These are phyloP conservation scores for Tortrix viridana DNA, from an alignment of 2,888 invertebrate species.

Conservation along the genomic window DNA sequence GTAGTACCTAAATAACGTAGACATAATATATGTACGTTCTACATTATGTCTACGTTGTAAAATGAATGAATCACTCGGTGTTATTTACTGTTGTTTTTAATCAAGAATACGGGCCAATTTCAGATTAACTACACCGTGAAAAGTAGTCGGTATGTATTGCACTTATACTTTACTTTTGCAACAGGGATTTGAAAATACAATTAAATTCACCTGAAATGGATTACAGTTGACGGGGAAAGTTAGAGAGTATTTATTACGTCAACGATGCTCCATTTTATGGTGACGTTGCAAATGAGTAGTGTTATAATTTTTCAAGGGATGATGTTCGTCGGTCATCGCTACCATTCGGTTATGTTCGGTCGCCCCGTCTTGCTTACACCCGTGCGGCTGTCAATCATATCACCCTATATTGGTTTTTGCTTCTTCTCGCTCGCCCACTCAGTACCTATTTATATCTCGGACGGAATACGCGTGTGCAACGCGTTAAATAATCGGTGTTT, in stretches of 20 bases:
- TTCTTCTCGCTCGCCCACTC: slow-evolving; percentile 49
- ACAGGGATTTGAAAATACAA: neutral
- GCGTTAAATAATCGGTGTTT: slow-evolving; percentile 55
- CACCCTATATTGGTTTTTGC: slow-evolving; percentile 77
- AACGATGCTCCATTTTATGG: slow-evolving; percentile 11
- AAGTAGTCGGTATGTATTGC: neutral
- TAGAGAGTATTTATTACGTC: slow-evolving; percentile 15
- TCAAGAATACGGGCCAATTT: too few relatives aligned
- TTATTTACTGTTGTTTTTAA: too few relatives aligned
- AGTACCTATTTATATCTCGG: slow-evolving; percentile 75
- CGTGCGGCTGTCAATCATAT: slow-evolving; percentile 46
- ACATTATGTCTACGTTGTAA: too few relatives aligned
- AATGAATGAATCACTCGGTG: too few relatives aligned
- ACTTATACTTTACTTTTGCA: neutral
- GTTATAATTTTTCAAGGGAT: slow-evolving; percentile 51
- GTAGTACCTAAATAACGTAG: too few relatives aligned
- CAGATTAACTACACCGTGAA: too few relatives aligned
- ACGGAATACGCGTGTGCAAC: slow-evolving; percentile 56
- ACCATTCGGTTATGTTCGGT: slow-evolving; percentile 47
- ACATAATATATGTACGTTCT: too few relatives aligned
- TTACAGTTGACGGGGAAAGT: slow-evolving; percentile 38
- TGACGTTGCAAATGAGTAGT: slow-evolving; percentile 38
- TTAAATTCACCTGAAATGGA: neutral
- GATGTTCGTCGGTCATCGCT: slow-evolving; percentile 51
- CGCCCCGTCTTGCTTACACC: slow-evolving; percentile 54